Base-by-base conservation (phyloP, 2,888 invertebrate species). In the Polyommatus iphigenia region DNA sequence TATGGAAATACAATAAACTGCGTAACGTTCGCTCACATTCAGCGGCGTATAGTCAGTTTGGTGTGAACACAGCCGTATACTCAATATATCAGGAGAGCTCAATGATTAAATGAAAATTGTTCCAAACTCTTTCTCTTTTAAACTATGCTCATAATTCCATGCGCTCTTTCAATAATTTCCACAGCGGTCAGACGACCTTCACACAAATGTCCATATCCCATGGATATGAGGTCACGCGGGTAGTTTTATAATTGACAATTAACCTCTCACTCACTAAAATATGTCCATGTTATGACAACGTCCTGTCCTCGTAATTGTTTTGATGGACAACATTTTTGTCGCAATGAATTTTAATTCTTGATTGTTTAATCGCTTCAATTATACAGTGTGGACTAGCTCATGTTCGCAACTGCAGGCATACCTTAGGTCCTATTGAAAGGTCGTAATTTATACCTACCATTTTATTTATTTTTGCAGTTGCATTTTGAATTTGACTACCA, bases 251-350 rank as follows among this genome's bases (percentile, higher is more conserved):
- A 75, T 75, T 50, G 46, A 6, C 75, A 75, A 50, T 75, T 75
- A 50, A 54, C 75, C 75, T 75, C 8, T 50, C 75, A 75, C 75
- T 29, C 5, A 75, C 75, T 75, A 46, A 75, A 54, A 75, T 50
- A 41, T 72, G 41, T 72, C 36, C 72, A 72, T 15, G 62, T 71
- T 32, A 71, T 50, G 73, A 41, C 36, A 20, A 20, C 50, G 54
- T 75, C 75, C 75, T 54, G 73, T 73, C 3, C 13, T 54, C 24
- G 8, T 29, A 75, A 75, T 75, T 75, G 54, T 18, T 50, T 75
- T 75, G 29, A 75, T 75, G 32, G 18, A 29, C 29, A 29, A 18
- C 18, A 32, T 75, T 75, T 54, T 75, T 50, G 20, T 75, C 18
- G 6, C 29, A 6, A 67, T 32, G 67, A 67, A 29, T 67, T 29